Evolutionary conservation across 2,113 vertebrate genomes (phyloP).

Genomic region (Dissostichus mawsoni): DNA sequence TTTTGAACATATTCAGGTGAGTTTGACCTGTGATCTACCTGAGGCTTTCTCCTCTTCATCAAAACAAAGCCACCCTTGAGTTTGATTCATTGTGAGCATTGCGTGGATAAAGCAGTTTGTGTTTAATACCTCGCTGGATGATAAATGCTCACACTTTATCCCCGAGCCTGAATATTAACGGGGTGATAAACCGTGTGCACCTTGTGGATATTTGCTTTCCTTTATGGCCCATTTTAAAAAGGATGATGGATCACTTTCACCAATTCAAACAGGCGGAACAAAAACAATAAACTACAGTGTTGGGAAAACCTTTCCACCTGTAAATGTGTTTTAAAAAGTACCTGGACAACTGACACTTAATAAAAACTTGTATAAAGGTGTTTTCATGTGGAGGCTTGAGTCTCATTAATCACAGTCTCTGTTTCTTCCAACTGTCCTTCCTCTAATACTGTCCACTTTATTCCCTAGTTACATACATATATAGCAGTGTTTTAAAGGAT

Average conservation of each 20-base stretch:
- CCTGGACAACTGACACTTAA: conserved; percentile 28
- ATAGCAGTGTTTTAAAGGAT: no score
- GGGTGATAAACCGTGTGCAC: conserved; percentile 6
- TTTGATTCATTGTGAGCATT: neutral
- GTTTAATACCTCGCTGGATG: neutral
- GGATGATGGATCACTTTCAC: conserved; percentile 42
- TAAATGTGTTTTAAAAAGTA: conserved; percentile 38
- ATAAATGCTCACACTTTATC: conserved; percentile 42
- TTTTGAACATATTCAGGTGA: neutral
- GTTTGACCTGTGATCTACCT: no score
- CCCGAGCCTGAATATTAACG: conserved; percentile 21
- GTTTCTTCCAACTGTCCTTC: neutral
- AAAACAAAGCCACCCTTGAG: neutral
- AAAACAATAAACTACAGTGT: neutral
- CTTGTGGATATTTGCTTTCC: conserved; percentile 1
- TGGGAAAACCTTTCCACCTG: neutral
- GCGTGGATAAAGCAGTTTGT: no score
- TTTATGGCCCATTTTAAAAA: conserved; percentile 9
- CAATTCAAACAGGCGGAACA: neutral
- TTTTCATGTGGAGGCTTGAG: neutral
- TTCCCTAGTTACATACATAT: no score
- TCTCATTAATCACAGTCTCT: conserved; percentile 64
- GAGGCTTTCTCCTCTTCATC: neutral
- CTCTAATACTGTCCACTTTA: neutral
- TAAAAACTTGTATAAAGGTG: conserved; percentile 14